Base-by-base conservation (phyloP, 2,888 invertebrate species). In the Odontothrips loti region DNA sequence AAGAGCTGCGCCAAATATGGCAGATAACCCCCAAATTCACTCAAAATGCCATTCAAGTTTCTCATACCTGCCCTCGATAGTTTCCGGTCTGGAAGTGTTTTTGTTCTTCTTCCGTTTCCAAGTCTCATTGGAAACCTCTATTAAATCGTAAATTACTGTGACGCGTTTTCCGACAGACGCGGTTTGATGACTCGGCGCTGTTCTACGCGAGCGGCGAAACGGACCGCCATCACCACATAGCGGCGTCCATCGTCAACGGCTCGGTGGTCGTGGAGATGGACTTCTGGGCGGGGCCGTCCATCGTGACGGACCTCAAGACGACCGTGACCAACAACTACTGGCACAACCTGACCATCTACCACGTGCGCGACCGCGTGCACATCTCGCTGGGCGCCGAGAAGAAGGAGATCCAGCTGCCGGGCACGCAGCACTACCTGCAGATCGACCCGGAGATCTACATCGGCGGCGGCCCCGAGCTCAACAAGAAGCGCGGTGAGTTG, bases 381-480 rank as follows among this genome's bases (percentile, higher is more conserved):
- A 91, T 97, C 23, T 92, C 93, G 83, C 89, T 97, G 75, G 96
- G 97, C 87, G 90, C 92, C 80, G 92, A 93, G 85, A 90, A 89
- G 51, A 91, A 92, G 84, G 89, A 90, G 0, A 90, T 95, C 81
- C 93, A 82, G 58, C 82, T 85, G n/a, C 83, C 83, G 17, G 93
- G 93, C 17, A 91, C 91, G 86, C 91, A 90, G 82, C 89, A 90
- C 81, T 91, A 94, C 86, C 90, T 97, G 83, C 94, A 96, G 84
- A 95, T 97, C 83, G 97, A 97, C 89, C 97, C 97, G 58, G 96
- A 96, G 88, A 95, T 97, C 84, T 97, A 96, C 87, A 94, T 97
- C 84, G 95, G 96, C 80, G 95, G 95, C 23, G 96, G 96, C 4
- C 95, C 96, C 1, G 95, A 95, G 86, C 87, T 95, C 82, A 90